Evolutionary conservation across 2,113 vertebrate species (phyloP), one percentile per base, ranked within the genome.

Genomic region (Psilopsiagon aymara): DNA sequence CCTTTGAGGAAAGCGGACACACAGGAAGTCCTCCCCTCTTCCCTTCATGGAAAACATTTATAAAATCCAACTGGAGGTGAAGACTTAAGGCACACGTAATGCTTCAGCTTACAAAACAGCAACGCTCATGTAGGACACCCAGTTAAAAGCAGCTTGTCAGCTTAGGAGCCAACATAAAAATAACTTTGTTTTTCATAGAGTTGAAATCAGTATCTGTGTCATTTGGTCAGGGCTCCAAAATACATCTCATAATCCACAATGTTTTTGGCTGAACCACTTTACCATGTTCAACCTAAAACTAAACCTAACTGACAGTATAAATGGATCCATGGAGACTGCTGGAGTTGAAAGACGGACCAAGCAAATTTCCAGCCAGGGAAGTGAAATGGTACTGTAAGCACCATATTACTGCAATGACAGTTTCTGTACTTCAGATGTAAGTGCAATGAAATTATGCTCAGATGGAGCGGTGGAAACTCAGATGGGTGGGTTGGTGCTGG

Each of bases 201-300:
- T 39, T 55, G 31, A 85, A 85, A 82, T 53, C 51, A 66, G 71
- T 29, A 71, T 19, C 46, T 71, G 23, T 19, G 11, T 51, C 33
- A 59, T 28, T 59, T 80, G 39, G 55, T 84, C 37, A 51, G 39
- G 18, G 27, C 74, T 87, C 46, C 63, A 79, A 80, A 77, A 71
- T 3, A 41, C 39, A 23, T 29, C n/a, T 82, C 57, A 37, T 5
- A 41, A 37, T 39, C 75, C 33, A 63, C 13, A 18, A 20, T 6
- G 29, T 23, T 25, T 82, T 53, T 79, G 77, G 78, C 29, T 88
- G 52, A 29, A 69, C 25, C 29, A 29, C 52, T 83, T 86, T 12
- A 66, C n/a, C 2, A 0, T 13, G 19, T 31, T 12, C 2, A 0
- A 29, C 0, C 1, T 7, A 46, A 62, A 91, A 62, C 13, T 57